Evolutionary conservation across 2,113 vertebrate species (phyloP).

Genomic region (Hippocampus zosterae): DNA sequence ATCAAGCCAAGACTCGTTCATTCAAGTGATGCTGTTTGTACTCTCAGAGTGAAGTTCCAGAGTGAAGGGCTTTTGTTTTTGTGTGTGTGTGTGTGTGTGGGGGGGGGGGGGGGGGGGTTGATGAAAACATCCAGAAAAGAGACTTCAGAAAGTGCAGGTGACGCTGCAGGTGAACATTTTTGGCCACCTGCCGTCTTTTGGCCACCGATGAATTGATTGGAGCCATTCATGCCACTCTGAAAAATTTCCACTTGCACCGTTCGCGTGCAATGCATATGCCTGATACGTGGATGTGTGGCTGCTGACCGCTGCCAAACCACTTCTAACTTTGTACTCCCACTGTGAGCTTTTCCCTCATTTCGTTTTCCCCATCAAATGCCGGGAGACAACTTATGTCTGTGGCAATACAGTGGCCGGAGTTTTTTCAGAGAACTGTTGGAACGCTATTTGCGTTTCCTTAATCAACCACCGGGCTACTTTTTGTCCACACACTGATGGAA

Average conservation of each 20-base stretch:
- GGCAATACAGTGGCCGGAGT: not conserved
- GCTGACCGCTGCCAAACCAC: not conserved
- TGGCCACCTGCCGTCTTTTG: not conserved
- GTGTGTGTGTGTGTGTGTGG: no score
- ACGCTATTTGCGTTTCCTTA: not conserved
- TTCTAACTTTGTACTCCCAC: slow-evolving; percentile 2
- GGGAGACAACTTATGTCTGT: not conserved
- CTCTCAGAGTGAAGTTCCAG: no score
- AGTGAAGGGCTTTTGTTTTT: no score
- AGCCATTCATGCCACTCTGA: not conserved
- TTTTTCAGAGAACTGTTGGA: not conserved
- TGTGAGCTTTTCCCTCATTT: not conserved
- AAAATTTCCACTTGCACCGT: not conserved
- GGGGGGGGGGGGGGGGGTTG: no score
- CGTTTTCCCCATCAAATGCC: not conserved
- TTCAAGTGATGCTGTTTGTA: no score
- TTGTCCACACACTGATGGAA: slow-evolving; percentile 11
- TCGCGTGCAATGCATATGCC: not conserved
- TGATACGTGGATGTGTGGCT: not conserved
- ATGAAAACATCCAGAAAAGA: no score
- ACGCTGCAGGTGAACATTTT: no score
- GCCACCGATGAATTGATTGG: not conserved
- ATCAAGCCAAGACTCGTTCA: no score
- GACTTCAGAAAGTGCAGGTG: no score
- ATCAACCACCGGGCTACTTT: not conserved